Evolutionary conservation across 2,888 invertebrate species (phyloP).

Genomic region (Eristalis pertinax): DNA sequence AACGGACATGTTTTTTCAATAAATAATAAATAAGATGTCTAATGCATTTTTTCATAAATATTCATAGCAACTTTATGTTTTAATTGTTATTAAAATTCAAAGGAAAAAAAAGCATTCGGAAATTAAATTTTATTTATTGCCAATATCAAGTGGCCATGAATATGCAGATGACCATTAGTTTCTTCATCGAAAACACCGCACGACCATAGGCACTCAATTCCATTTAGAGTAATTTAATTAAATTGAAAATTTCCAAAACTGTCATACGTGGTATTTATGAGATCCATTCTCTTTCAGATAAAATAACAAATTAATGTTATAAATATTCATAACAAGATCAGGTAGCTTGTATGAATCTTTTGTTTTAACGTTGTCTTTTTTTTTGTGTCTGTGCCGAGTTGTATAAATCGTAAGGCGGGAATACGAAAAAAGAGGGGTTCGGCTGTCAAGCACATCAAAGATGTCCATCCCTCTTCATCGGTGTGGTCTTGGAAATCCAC

Average conservation of each 20-base stretch:
- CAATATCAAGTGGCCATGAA: slow-evolving; percentile 43
- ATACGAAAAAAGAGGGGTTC: background rate
- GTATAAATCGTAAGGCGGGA: slow-evolving; percentile 2
- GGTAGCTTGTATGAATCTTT: slow-evolving; percentile 15
- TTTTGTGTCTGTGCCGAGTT: no score
- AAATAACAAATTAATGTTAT: slow-evolving; percentile 52
- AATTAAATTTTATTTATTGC: slow-evolving; percentile 50
- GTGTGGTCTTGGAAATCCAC: background rate
- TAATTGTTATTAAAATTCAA: slow-evolving; percentile 17
- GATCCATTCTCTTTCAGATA: slow-evolving; percentile 22
- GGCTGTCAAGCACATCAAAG: background rate
- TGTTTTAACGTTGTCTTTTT: slow-evolving; percentile 19
- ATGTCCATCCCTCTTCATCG: background rate
- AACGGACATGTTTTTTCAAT: background rate
- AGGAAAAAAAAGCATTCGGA: slow-evolving; percentile 28
- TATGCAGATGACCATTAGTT: slow-evolving; percentile 35
- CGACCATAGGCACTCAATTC: slow-evolving; percentile 16
- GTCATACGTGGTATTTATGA: slow-evolving; percentile 40
- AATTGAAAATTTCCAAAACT: slow-evolving; percentile 40
- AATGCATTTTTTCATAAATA: slow-evolving; percentile 17
- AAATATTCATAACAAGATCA: slow-evolving; percentile 47
- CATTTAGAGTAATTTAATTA: slow-evolving; percentile 43
- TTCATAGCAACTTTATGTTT: slow-evolving; percentile 17
- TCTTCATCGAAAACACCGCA: slow-evolving; percentile 34
- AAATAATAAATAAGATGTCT: background rate